These are phyloP conservation scores for Hirtodrosophila cameraria DNA, from an alignment of 2,888 invertebrate genomes.

Conservation along the genomic window DNA sequence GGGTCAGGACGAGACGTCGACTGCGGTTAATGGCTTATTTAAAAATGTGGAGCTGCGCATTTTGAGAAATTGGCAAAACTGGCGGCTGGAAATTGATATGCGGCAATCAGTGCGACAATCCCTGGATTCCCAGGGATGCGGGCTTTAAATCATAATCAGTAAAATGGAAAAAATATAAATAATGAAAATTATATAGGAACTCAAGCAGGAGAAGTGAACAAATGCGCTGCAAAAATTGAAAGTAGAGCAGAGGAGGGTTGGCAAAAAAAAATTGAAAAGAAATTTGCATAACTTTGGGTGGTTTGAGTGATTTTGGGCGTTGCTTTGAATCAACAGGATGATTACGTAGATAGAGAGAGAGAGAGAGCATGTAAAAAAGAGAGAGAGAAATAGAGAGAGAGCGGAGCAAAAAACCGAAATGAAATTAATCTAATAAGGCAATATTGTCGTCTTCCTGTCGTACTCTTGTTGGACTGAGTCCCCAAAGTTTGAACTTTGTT, in stretches of 20 bases:
- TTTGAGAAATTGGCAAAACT: constrained; percentile 83
- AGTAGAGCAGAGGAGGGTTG: constrained; percentile 68
- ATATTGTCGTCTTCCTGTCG: constrained; percentile 67
- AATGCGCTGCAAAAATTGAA: constrained; percentile 65
- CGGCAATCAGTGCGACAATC: constrained; percentile 74
- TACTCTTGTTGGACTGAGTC: constrained; percentile 20
- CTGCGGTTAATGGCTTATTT: constrained; percentile 84
- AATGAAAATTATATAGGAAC: constrained; percentile 68
- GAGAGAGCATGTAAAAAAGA: constrained; percentile 1
- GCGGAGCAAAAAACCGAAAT: constrained; percentile 60
- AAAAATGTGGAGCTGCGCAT: constrained; percentile 69
- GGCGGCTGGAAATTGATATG: constrained; percentile 81
- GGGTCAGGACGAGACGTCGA: constrained; percentile 62
- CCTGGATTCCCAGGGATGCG: constrained; percentile 28
- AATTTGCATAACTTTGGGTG: constrained; percentile 72
- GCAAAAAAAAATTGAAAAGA: constrained; percentile 44
- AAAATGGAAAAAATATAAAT: constrained; percentile 81
- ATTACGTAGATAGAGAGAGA: constrained; percentile 46
- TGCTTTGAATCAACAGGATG: constrained; percentile 75
- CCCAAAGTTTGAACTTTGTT: constrained; percentile 56
- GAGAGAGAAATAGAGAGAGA: background rate
- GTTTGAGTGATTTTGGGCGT: constrained; percentile 47
- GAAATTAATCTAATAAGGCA: constrained; percentile 83
- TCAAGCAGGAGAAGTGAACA: constrained; percentile 24
- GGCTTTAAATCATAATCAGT: constrained; percentile 82